Base-by-base conservation (phyloP, 2,113 vertebrate species). In the Mobula hypostoma region DNA sequence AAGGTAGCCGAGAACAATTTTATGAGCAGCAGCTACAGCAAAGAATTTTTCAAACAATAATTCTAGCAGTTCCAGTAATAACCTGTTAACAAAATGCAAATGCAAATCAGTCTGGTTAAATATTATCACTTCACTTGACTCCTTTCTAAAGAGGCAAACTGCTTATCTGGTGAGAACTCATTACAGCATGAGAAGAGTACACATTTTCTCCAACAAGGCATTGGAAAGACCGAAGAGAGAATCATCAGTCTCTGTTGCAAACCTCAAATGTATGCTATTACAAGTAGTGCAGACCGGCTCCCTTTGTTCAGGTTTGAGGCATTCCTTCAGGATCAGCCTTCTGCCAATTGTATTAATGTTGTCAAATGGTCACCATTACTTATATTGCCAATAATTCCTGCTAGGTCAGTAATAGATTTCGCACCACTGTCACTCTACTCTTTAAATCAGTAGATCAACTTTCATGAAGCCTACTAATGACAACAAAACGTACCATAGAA, bases 1-100 rank as follows among this genome's bases (percentile, higher is more conserved):
- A 94, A 99, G 97, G 94, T 98, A 98, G 63, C 97, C 96, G 94
- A 99, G 95, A 94, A 99, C 98, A 68, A 99, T 96, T 0, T 97
- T 97, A 95, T 99, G 99, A 0, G 99, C 98, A 29, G 97, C 95
- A 0, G 98, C 98, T 94, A 99, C 98, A 0, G 98, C 98, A 0
- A 99, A 98, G 95, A 99, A 99, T 96, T 99, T 99, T 94, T 99
- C 99, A 94, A 99, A 99, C 88, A 99, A 95, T 27, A 99, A 96
- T 95, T 99, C 98, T 83, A 99, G 96, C 95, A 99, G 97, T 66
- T 99, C 99, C 96, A 99, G 97, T 94, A 99, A 97, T 83, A 99
- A 96, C 96, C 99, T 99, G 96, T 36, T 19, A 74, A 72, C 9
- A 74, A 76, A 36, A 72, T 74, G 48, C 68, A 93, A 76, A 70